phyloP scores from a whole-genome alignment of 2,888 invertebrate species.

The Ellobium chinense region DNA sequence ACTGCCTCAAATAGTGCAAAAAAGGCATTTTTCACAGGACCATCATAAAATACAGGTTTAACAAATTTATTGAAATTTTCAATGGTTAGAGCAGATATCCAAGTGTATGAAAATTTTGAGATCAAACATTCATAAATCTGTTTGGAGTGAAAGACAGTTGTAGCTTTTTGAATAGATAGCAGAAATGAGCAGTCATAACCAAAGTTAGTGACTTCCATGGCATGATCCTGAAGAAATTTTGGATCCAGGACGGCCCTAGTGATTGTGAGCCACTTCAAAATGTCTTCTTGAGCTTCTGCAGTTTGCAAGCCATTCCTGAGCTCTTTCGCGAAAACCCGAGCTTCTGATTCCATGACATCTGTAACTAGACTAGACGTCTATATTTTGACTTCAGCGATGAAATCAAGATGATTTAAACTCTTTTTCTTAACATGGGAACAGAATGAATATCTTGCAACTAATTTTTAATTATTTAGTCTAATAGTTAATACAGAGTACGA shows the following conservation, averaged over 20 bases:
- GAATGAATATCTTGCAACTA: too few relatives aligned
- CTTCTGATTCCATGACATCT: constrained; percentile 22
- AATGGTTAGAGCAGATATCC: constrained; percentile 19
- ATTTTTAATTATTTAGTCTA: too few relatives aligned
- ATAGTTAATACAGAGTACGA: too few relatives aligned
- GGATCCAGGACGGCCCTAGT: constrained; percentile 14
- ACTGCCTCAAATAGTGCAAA: constrained; percentile 29
- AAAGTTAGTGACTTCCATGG: not conserved
- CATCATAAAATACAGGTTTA: constrained; percentile 29
- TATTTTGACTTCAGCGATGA: too few relatives aligned
- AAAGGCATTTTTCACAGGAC: constrained; percentile 8
- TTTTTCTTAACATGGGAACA: too few relatives aligned
- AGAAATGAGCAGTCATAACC: constrained; percentile 25
- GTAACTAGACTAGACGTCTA: too few relatives aligned
- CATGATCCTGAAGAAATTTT: not conserved
- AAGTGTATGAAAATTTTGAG: constrained; percentile 29
- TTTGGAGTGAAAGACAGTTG: not conserved
- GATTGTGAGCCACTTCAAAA: constrained; percentile 31
- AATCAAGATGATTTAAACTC: not conserved
- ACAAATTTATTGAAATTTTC: constrained; percentile 9
- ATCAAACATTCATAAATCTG: constrained; percentile 18
- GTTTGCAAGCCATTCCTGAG: constrained; percentile 28
- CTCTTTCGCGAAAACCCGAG: constrained; percentile 9
- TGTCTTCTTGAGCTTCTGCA: constrained; percentile 5
- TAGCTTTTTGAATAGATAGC: not conserved